Evolutionary conservation across 2,888 invertebrate species (phyloP), one percentile per base, ranked within the genome.

Genomic region (Chironomus tentans): DNA sequence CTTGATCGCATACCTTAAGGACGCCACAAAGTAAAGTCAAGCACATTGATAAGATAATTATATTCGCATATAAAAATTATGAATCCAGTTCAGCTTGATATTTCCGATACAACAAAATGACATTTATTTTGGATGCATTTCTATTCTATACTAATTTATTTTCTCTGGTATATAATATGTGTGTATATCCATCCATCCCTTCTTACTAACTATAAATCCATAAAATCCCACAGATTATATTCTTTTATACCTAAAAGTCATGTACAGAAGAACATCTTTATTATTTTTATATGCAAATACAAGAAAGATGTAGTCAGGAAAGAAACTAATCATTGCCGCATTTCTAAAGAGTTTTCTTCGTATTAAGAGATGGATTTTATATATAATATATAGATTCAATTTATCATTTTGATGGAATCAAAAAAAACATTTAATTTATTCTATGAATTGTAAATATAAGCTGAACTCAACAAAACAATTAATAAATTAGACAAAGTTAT

Each of bases 1-100:
- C 85, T 89, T 99, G 77, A 98, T 98, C 81, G 95, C 97, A 48
- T 98, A 97, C 85, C 86, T 98, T 80, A 92, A 94, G 85, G 84
- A 88, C 76, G 86, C 94, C 7, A 91, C 91, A 78, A 94, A 94
- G 89, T 94, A 91, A 89, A 84, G n/a, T 22, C 10, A 24, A n/a
- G 15, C 6, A 18, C 6, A 28, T 38, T 65, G 22, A 18, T 21
- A 15, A 62, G 18, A 15, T 62, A 21, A 65, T n/a, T 65, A 50
- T 10, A 56, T 2, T 10, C 38, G 56, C 18, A 38, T 10, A 38
- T 28, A 28, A 28, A 5, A 28, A n/a, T n/a, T 5, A 28, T 38
- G 38, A 38, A 38, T 38, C 38, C 38, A 13, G 65, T 65, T 65
- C 65, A 65, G 65, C 65, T 65, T 13, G 65, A 24, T 65, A 65